Conservation (phyloP, 2,888 invertebrate genomes). For the Tetragonula carbonaria region DNA sequence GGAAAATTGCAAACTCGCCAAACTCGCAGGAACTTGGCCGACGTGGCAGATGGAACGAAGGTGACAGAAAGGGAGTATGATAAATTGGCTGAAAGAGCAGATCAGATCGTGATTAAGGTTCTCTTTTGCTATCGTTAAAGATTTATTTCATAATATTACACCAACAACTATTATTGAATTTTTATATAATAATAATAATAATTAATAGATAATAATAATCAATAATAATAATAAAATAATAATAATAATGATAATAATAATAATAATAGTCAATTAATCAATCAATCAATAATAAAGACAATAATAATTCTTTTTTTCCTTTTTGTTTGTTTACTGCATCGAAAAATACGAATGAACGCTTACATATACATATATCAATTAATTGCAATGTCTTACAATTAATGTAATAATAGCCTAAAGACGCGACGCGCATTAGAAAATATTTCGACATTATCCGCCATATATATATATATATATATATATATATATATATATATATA, state of each 20-base stretch:
- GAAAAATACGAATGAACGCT: conserved; percentile 84
- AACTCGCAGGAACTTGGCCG: background rate
- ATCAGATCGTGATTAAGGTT: background rate
- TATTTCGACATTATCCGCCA: conserved; percentile 70
- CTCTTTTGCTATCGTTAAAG: conserved; percentile 78
- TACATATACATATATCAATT: conserved; percentile 81
- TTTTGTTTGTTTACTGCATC: conserved; percentile 76
- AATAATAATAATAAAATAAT: conserved; percentile 72
- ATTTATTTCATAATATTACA: conserved; percentile 84
- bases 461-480: conserved; percentile 63
- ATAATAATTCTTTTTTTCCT: conserved; percentile 75
- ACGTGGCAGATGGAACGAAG: background rate
- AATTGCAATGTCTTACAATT: conserved; percentile 80
- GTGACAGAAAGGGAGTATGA: background rate
- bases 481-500: no score
- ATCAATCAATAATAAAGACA: conserved; percentile 62
- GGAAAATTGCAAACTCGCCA: background rate
- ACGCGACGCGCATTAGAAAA: conserved; percentile 79
- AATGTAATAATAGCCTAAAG: conserved; percentile 81
- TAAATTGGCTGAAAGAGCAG: background rate
- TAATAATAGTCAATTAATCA: conserved; percentile 53
- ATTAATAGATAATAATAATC: conserved; percentile 66
- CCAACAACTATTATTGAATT: conserved; percentile 84
- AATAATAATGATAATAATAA: conserved; percentile 74
- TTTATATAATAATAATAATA: conserved; percentile 71